phyloP scores from a whole-genome alignment of 2,113 vertebrate genomes.

The Elanoides forficatus region DNA sequence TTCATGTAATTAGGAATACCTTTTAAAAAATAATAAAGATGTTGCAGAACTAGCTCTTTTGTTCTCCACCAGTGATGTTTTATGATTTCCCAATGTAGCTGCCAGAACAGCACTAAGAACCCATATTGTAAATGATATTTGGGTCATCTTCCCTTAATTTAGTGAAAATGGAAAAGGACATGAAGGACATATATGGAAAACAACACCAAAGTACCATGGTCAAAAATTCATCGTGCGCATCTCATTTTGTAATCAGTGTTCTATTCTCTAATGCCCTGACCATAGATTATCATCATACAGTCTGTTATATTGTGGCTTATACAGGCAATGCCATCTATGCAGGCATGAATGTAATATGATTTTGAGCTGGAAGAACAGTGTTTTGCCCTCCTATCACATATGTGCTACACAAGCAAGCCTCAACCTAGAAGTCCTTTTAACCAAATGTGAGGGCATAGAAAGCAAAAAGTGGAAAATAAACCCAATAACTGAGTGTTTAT shows the following conservation, averaged over 20 bases:
- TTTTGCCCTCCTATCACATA: not conserved
- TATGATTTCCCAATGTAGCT: not conserved
- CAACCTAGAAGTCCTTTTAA: not conserved
- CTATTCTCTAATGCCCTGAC: not conserved
- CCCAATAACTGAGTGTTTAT: not conserved
- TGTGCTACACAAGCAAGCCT: not conserved
- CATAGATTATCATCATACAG: not conserved
- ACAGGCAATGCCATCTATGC: not conserved
- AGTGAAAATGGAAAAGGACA: not conserved
- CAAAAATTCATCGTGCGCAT: not conserved
- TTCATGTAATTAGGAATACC: not conserved
- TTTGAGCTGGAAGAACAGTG: not conserved
- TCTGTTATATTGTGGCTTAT: not conserved
- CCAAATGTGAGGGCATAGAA: not conserved
- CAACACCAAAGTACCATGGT: fast-evolving
- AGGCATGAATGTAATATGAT: not conserved
- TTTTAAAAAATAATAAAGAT: not conserved
- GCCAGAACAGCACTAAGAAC: not conserved
- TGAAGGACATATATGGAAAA: not conserved
- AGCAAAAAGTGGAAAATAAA: not conserved
- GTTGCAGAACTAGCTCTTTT: not conserved
- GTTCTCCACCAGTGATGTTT: not conserved
- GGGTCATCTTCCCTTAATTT: not conserved
- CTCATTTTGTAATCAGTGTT: not conserved
- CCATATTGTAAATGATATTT: not conserved